Evolutionary conservation across 1,140 invertebrate genomes (phyloP), one percentile per base, ranked within the genome.

Genomic region (Philopotamus ludificatus): DNA sequence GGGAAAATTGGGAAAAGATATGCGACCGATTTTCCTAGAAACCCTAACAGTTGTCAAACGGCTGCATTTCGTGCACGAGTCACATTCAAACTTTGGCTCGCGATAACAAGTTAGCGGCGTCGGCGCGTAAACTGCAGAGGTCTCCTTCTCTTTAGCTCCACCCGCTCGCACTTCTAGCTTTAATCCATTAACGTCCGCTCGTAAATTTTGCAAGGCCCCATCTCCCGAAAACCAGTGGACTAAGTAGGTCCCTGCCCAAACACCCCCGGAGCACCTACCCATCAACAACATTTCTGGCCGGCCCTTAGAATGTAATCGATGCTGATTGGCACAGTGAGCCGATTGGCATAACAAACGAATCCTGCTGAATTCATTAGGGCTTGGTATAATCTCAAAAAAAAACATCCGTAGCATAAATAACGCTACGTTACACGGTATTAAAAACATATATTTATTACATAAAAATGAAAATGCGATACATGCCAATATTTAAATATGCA

Each of bases 111-210:
- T 34, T 7, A 4, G 28, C 28, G 28, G 28, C 12, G 4, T 34
- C 12, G 12, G 28, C 45, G 45, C 4, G 16, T 15, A 50, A 59
- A 66, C 65, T 53, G 26, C n/a, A 34, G 28, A 34, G 28, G 12
- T 4, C 28, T n/a, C n/a, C n/a, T n/a, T n/a, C n/a, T n/a, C n/a
- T n/a, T n/a, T n/a, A n/a, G n/a, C n/a, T n/a, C n/a, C n/a, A n/a
- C n/a, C n/a, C n/a, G n/a, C 39, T 57, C 41, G 41, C 50, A 20
- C 61, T 60, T 39, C 63, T 60, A 60, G 61, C 55, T 64, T 61
- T 68, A 68, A 68, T 68, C 67, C 67, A 68, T 68, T 68, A 68
- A 64, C 67, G 63, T 44, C 49, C 63, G 58, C 39, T 63, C 67
- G 67, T 68, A 68, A 68, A 68, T 68, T 65, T 55, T 15, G 50